These are phyloP conservation scores for Noctua pronuba DNA, from an alignment of 2,888 invertebrate species.

Conservation along the genomic window DNA sequence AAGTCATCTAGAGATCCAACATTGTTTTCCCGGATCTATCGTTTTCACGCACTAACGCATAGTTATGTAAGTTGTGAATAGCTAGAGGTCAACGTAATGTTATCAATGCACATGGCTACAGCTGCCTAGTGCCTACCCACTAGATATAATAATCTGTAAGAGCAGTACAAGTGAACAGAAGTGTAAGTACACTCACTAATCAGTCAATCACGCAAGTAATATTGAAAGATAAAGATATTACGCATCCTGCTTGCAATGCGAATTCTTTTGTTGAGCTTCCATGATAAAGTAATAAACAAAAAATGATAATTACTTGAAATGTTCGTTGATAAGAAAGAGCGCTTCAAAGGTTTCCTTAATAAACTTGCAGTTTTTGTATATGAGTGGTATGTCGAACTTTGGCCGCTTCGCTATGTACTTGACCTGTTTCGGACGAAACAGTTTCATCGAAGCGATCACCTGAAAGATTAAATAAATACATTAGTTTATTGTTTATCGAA, in stretches of 20 bases:
- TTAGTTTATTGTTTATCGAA: constrained; percentile 21
- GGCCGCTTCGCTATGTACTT: constrained; percentile 80
- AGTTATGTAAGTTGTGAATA: constrained; percentile 10
- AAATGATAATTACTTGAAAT: constrained; percentile 78
- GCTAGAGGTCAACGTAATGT: constrained; percentile 38
- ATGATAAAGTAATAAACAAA: not conserved
- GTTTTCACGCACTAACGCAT: not conserved
- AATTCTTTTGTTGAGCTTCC: constrained; percentile 14
- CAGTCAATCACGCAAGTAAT: constrained; percentile 32
- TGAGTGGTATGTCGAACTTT: constrained; percentile 80
- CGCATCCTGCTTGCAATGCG: constrained; percentile 4
- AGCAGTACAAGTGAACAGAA: constrained; percentile 3
- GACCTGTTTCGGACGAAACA: constrained; percentile 82
- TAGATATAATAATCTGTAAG: constrained; percentile 16
- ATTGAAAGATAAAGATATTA: constrained; percentile 13
- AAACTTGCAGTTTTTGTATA: constrained; percentile 83
- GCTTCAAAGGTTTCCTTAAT: constrained; percentile 76
- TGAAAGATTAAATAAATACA: constrained; percentile 67
- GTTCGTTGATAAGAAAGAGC: constrained; percentile 76
- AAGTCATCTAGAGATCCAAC: not conserved
- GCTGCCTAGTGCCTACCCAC: not conserved
- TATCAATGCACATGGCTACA: constrained; percentile 34
- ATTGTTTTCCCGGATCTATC: constrained; percentile 12
- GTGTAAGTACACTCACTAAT: constrained; percentile 16
- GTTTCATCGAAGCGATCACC: constrained; percentile 81